Base-by-base conservation (phyloP, 2,797 vertebrate genomes). In the Rhinichthys osculus region DNA sequence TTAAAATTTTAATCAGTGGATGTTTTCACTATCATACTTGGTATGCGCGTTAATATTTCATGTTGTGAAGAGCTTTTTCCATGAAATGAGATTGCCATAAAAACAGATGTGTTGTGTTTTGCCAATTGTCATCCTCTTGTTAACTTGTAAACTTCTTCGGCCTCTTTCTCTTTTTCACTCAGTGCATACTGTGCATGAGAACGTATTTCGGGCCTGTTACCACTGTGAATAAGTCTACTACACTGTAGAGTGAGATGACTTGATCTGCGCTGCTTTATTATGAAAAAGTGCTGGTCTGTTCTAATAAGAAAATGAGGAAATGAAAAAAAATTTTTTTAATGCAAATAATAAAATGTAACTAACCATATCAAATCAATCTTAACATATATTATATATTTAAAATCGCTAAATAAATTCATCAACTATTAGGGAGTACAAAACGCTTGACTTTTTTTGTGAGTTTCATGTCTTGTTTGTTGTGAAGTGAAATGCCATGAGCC, bases 1-100 rank as follows among this genome's bases (percentile, higher is more conserved):
- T 84, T 69, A 17, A 40, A 42, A 21, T 16, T 54, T 57, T 69
- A 77, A 84, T 62, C 13, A 5, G 40, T 62, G 27, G 54, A 83
- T 62, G 71, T 66, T 47, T 72, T 71, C 16, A 19, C 5, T 27
- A 27, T 38, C 47, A 40, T 11, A 9, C 23, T 71, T 62, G 50
- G 9, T 42, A 30, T 76, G 82, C 0, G 1, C 1, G 62, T 69
- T 57, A 77, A 54, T 74, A 62, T 47, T 82, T 82, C 10, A 82
- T 72, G 52, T 40, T 42, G 14, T 59, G n/a, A 33, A 14, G 50
- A 23, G 52, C n/a, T 82, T 30, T 62, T 82, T 59, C 8, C n/a
- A 27, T 72, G n/a, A 66, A 44, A 72, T 62, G 2, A 59, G 0
- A 59, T 59, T 19, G n/a, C 27, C 16, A 33, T 27, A 19, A 72